Evolutionary conservation across 2,888 invertebrate genomes (phyloP).

Genomic region (Endotricha flammealis): DNA sequence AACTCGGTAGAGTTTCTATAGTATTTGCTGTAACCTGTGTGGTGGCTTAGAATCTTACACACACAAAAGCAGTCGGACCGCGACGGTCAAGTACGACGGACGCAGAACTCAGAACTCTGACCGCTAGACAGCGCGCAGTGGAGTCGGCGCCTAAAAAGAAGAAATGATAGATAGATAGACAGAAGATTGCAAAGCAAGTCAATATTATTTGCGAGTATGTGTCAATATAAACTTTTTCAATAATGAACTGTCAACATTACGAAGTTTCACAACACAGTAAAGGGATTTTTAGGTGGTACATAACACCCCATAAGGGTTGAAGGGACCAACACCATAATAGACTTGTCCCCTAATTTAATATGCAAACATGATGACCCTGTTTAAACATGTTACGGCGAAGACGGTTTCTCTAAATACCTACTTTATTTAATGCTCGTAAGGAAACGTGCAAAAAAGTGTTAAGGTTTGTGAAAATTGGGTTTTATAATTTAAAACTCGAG

Average conservation of each 20-base stretch:
- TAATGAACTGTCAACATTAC: neutral
- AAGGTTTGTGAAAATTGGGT: neutral
- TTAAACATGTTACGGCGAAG: slow-evolving; percentile 4
- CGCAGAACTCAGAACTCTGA: no score
- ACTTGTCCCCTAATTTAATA: slow-evolving; percentile 9
- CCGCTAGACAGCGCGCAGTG: no score
- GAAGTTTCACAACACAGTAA: neutral
- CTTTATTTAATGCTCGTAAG: slow-evolving; percentile 2
- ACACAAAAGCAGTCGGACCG: no score
- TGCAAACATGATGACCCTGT: slow-evolving; percentile 7
- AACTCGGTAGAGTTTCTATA: no score
- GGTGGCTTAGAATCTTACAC: no score
- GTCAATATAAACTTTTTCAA: neutral
- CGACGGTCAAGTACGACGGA: no score
- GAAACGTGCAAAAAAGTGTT: neutral
- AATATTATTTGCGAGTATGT: no score
- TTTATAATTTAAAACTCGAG: no score
- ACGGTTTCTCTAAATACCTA: slow-evolving; percentile 4
- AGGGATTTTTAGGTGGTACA: slow-evolving; percentile 1
- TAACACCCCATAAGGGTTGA: neutral
- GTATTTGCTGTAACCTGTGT: no score
- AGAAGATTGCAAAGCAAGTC: no score
- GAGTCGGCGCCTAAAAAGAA: no score
- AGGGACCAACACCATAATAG: neutral
- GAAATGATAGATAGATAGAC: no score